Base-by-base conservation (phyloP, 2,797 vertebrate genomes). In the Remorina albescens region DNA sequence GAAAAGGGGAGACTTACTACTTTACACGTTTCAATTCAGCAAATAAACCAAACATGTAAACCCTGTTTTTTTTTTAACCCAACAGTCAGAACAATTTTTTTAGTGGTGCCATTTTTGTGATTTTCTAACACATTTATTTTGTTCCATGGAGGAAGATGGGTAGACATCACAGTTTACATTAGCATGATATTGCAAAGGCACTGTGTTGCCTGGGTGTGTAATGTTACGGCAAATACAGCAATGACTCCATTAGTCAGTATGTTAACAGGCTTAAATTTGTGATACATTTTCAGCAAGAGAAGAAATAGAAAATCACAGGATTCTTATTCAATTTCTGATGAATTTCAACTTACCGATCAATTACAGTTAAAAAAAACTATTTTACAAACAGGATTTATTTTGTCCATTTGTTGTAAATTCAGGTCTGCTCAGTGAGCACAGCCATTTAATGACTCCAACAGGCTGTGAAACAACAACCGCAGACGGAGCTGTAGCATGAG, bases 401-500 rank as follows among this genome's bases (percentile, higher is more conserved):
- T 34, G 53, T 69, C 18, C 50, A 25, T 46, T 28, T 6, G n/a
- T 26, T 46, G 26, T 23, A 32, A 32, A 15, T 36, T 36, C 0
- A 71, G 16, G 7, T 47, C 54, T 19, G 2, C 2, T 66, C 30
- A 39, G 9, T 2, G 61, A 66, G 18, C 4, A 32, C 55, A 49
- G 19, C 6, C 10, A n/a, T 16, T 60, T 19, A n/a, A 36, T 5
- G n/a, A 16, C 51, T 39, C 19, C 30, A 4, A 13, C 42, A 26
- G 44, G 10, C 7, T 36, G 46, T 36, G n/a, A 32, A 4, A 32
- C 25, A 21, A 4, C 25, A 30, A 18, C 68, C 13, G 57, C 69
- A 69, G 73, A 64, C 58, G 58, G 30, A 32, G 69, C 70, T 60
- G 67, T 9, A 60, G 41, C 46, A 56, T 2, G 19, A 64, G 12